Percentiles rank a stretch among this genome's conserved stretches.
Evolutionary conservation across 2,113 vertebrate genomes (phyloP).

Genomic region (Cynopterus brachyotis): DNA sequence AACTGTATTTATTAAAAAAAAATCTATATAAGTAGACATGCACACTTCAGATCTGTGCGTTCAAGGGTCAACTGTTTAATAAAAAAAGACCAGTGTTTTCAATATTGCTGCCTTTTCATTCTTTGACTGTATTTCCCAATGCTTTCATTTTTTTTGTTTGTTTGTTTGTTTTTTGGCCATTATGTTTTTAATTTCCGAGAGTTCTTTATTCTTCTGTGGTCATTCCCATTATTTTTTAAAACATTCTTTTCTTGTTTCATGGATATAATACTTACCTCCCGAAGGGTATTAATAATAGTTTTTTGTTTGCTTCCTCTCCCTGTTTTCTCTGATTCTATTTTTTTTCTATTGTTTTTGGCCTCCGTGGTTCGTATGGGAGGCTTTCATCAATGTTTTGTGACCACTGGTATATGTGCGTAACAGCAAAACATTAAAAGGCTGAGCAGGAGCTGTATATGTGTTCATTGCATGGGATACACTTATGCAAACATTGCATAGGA

Average conservation of each 20-base stretch:
- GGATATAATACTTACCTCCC: not conserved
- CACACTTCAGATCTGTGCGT: not conserved
- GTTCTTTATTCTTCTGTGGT: not conserved
- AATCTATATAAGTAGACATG: not conserved
- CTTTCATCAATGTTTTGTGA: not conserved
- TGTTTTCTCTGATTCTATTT: not conserved
- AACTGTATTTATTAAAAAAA: not conserved
- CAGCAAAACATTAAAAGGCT: not conserved
- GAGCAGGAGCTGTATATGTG: not conserved
- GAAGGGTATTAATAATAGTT: not conserved
- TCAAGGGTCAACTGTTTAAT: not conserved
- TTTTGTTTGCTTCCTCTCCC: not conserved
- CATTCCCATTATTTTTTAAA: slow-evolving; percentile 17
- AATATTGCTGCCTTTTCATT: not conserved
- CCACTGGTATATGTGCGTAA: not conserved
- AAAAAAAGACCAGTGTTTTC: not conserved
- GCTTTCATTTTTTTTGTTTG: not conserved
- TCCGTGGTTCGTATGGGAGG: not conserved
- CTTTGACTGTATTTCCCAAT: not conserved
- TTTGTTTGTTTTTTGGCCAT: slow-evolving; percentile 5
- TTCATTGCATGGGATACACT: not conserved
- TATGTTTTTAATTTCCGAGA: slow-evolving; percentile 4
- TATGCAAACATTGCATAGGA: not conserved
- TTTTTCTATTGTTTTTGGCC: not conserved
- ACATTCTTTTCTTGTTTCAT: slow-evolving; percentile 5